A percentile compares a stretch with the other conserved stretches of the same genome.
phyloP scores from a whole-genome alignment of 2,113 vertebrate species.

The Otis tarda region DNA sequence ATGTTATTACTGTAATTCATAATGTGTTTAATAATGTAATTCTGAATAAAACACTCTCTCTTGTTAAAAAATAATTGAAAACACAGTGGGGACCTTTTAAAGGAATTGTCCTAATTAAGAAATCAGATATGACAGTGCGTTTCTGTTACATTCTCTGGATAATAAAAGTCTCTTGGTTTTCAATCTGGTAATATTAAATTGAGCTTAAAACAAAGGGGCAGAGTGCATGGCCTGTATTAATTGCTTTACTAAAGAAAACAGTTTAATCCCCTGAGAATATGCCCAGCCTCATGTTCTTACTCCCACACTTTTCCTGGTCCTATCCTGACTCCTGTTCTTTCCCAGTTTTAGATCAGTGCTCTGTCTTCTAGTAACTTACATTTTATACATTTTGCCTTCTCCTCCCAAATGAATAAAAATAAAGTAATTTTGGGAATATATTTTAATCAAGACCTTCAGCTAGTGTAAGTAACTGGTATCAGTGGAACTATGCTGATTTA shows the following conservation, averaged over 20 bases:
- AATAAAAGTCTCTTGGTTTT: not conserved
- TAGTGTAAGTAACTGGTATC: not conserved
- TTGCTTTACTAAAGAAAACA: not conserved
- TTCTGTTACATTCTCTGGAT: not conserved
- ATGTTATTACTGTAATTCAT: constrained; percentile 17
- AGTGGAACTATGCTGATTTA: not conserved
- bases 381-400: not conserved
- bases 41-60: not conserved
- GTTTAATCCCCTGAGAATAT: not conserved
- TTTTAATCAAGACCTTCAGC: not conserved
- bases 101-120: constrained; percentile 50
- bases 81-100: not conserved
- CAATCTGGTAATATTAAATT: not conserved
- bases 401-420: not conserved
- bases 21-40: constrained; percentile 34
- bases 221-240: not conserved
- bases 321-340: not conserved
- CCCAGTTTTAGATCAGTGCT: not conserved
- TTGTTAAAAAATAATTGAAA: constrained; percentile 48
- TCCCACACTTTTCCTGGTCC: not conserved
- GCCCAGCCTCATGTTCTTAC: not conserved
- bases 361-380: not conserved
- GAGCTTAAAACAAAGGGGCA: not conserved
- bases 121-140: not conserved
- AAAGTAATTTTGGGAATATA: not conserved